These are phyloP conservation scores for Myotis daubentonii DNA, from an alignment of 2,797 vertebrate species.

Conservation along the genomic window DNA sequence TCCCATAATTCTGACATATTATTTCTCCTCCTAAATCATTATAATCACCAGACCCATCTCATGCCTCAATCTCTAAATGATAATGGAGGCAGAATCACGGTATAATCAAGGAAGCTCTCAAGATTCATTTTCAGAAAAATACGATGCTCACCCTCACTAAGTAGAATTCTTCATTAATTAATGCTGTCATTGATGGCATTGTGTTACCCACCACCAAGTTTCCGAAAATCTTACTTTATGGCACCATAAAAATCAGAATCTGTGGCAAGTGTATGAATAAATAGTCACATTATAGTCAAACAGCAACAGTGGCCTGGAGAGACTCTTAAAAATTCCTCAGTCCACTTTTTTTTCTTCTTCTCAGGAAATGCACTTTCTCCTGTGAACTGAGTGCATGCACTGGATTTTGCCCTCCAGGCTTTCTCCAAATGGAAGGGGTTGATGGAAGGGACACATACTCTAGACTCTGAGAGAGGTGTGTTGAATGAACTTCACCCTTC, in stretches of 20 bases:
- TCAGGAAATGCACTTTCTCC: conserved; percentile 23
- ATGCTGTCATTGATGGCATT: conserved; percentile 68
- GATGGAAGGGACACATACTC: not conserved
- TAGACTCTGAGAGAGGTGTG: accelerated
- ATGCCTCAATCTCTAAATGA: conserved; percentile 82
- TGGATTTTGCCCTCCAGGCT: not conserved
- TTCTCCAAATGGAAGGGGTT: not conserved
- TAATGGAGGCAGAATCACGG: conserved; percentile 79
- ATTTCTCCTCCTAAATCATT: conserved; percentile 81
- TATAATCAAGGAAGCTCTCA: conserved; percentile 83
- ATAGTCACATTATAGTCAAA: conserved; percentile 72
- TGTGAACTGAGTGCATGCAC: not conserved
- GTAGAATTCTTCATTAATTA: conserved; percentile 83
- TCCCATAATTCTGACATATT: conserved; percentile 77
- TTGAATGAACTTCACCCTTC: not conserved
- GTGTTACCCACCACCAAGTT: conserved; percentile 71
- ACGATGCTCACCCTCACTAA: conserved; percentile 76
- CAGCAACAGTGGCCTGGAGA: conserved; percentile 58
- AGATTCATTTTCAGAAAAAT: conserved; percentile 82
- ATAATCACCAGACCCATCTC: conserved; percentile 80
- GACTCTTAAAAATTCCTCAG: conserved; percentile 27
- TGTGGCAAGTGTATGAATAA: conserved; percentile 75
- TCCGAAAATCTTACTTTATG: conserved; percentile 76
- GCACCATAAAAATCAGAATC: conserved; percentile 76
- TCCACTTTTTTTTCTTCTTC: not conserved